Percentiles rank a stretch among this genome's conserved stretches.
Conservation (phyloP, 64 coral and sea anemone genomes). For the Exaiptasia diaphana region DNA sequence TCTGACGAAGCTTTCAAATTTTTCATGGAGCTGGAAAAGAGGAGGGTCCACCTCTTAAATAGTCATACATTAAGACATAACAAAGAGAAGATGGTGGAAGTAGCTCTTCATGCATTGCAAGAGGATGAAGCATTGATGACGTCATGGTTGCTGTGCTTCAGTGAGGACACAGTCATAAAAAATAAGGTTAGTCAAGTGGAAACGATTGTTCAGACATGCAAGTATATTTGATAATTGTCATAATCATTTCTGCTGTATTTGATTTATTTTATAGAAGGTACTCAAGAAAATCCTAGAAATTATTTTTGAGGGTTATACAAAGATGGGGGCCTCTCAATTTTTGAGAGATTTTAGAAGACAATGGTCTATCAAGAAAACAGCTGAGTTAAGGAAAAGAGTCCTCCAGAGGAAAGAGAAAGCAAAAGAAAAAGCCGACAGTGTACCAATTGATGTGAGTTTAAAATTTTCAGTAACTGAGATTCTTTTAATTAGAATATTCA, state of each 20-base stretch:
- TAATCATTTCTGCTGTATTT: too few species aligned
- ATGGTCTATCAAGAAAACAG: slow-evolving; percentile 17
- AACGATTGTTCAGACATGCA: too few species aligned
- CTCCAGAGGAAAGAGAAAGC: slow-evolving; percentile 1
- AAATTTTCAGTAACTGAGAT: too few species aligned
- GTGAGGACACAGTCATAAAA: too few species aligned
- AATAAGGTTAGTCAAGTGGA: too few species aligned
- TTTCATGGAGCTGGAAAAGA: background rate
- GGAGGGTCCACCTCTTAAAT: background rate
- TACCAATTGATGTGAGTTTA: too few species aligned
- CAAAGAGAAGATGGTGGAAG: slow-evolving; percentile 23
- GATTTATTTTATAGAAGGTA: too few species aligned
- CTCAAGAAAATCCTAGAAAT: too few species aligned
- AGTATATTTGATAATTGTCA: too few species aligned
- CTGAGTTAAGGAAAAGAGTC: slow-evolving; percentile 25
- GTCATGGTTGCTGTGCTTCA: background rate
- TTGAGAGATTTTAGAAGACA: slow-evolving; percentile 6
- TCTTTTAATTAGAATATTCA: too few species aligned
- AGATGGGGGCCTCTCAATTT: slow-evolving; percentile 62
- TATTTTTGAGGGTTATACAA: slow-evolving; percentile 29
- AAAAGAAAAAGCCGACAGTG: slow-evolving; percentile 9
- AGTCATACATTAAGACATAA: background rate
- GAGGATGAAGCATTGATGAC: background rate
- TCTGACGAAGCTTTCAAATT: background rate
- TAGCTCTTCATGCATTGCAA: background rate